Base-by-base conservation (phyloP, 1,140 invertebrate genomes). In the Cherax destructor region DNA sequence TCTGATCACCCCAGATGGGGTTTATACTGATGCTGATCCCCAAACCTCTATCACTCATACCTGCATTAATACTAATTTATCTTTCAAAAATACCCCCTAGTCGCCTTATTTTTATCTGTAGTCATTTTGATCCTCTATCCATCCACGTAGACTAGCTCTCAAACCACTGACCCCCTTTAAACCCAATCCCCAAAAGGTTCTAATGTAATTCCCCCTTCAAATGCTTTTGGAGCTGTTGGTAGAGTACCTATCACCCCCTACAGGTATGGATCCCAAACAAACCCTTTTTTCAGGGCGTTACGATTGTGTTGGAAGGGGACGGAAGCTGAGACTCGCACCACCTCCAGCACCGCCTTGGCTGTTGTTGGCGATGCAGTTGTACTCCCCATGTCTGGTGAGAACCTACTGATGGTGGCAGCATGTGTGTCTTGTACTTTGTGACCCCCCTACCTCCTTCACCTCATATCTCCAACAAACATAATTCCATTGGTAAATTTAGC, bases 351-450 rank as follows among this genome's bases (percentile, higher is more conserved):
- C 97, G 4, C 98, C 98, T 5, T 99, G 95, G 7, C 97, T 97
- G 95, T 99, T 99, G 94, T 98, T 98, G 10, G 98, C 98, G 76
- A 98, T 97, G 94, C 98, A 99, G 94, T 97, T 95, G 95, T 99
- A 99, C 0, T 96, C 96, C 98, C 98, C 61, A 97, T 96, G 94
- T 99, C 98, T 41, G 96, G 91, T 96, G 95, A 80, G 97, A 96
- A 99, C 95, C 93, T 97, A 52, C 96, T 95, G 88, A 99, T 97
- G 65, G 96, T 97, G 86, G 95, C 80, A 96, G 96, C 97, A 99
- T 96, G 94, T 98, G 97, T 94, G 98, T 98, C 86, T 96, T 95
- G 18, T 97, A 97, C 93, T 96, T 96, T 95, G 94, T 93, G 76
- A 47, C 10, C 91, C 91, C 50, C 59, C 74, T 41, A 92, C 84